phyloP scores from a whole-genome alignment of 2,888 invertebrate species.

The Lithophane socia region DNA sequence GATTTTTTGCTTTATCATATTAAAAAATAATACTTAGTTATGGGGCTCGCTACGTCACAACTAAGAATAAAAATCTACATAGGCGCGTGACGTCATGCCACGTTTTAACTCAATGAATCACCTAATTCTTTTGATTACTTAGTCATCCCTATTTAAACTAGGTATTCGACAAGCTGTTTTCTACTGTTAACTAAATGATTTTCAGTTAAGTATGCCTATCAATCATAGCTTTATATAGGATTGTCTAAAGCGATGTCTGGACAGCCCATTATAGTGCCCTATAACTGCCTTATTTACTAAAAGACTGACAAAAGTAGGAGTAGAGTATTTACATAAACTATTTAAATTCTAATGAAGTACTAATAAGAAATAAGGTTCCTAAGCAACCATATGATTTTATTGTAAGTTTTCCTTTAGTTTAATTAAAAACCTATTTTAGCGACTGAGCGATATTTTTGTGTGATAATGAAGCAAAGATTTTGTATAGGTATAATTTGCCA shows the following conservation, averaged over 20 bases:
- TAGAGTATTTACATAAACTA: slow-evolving; percentile 19
- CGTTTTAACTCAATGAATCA: too few species aligned
- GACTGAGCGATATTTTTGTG: slow-evolving; percentile 23
- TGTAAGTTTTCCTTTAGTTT: not conserved
- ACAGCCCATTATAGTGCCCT: not conserved
- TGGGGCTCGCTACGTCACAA: too few species aligned
- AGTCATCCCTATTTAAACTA: not conserved
- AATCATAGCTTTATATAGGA: not conserved
- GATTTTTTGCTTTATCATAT: too few species aligned
- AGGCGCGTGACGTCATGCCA: too few species aligned
- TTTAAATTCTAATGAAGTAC: slow-evolving; percentile 27
- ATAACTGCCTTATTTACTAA: slow-evolving; percentile 23
- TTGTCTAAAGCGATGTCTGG: slow-evolving; percentile 9
- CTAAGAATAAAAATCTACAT: too few species aligned
- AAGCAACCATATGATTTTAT: slow-evolving; percentile 11
- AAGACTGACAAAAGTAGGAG: slow-evolving; percentile 39
- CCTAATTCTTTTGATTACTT: too few species aligned
- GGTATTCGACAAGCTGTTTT: not conserved
- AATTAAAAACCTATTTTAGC: slow-evolving; percentile 4
- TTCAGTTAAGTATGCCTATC: not conserved
- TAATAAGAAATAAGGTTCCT: not conserved
- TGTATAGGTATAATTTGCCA: slow-evolving; percentile 17
- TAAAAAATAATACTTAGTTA: too few species aligned
- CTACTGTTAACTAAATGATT: not conserved
- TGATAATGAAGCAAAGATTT: not conserved